These are phyloP conservation scores for Gymnocheta viridis DNA, from an alignment of 2,888 invertebrate species.

Conservation along the genomic window DNA sequence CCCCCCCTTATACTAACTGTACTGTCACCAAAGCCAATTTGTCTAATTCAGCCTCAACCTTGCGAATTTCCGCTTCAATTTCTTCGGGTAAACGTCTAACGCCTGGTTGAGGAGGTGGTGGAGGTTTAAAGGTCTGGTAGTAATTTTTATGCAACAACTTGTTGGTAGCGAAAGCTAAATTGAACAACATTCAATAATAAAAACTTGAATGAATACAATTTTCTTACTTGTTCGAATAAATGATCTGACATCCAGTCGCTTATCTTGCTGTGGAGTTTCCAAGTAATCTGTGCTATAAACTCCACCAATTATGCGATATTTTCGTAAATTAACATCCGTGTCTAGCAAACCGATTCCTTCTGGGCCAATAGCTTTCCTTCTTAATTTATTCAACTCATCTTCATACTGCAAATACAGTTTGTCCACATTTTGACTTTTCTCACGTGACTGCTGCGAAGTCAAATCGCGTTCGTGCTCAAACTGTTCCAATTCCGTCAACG, in stretches of 20 bases:
- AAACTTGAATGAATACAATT: not conserved
- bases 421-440: conserved; percentile 80
- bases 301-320: conserved; percentile 89
- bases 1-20: conserved; percentile 83
- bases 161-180: conserved; percentile 80
- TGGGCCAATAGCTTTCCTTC: conserved; percentile 78
- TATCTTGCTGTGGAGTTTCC: conserved; percentile 88
- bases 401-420: conserved; percentile 81
- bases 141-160: conserved; percentile 85
- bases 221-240: conserved; percentile 80
- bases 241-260: conserved; percentile 78
- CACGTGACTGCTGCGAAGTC: conserved; percentile 73
- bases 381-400: conserved; percentile 79
- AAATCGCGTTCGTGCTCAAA: conserved; percentile 75
- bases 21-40: conserved; percentile 87
- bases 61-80: conserved; percentile 90
- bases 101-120: conserved; percentile 86
- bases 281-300: conserved; percentile 88
- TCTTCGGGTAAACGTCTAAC: conserved; percentile 89
- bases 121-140: conserved; percentile 87
- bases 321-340: conserved; percentile 88
- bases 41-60: conserved; percentile 88
- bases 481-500: conserved; percentile 74
- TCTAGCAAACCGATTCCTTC: conserved; percentile 81
- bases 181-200: not conserved